Percentiles rank a stretch among this genome's conserved stretches.
Conservation (phyloP, 2,113 vertebrate species). For the Eira barbara region DNA sequence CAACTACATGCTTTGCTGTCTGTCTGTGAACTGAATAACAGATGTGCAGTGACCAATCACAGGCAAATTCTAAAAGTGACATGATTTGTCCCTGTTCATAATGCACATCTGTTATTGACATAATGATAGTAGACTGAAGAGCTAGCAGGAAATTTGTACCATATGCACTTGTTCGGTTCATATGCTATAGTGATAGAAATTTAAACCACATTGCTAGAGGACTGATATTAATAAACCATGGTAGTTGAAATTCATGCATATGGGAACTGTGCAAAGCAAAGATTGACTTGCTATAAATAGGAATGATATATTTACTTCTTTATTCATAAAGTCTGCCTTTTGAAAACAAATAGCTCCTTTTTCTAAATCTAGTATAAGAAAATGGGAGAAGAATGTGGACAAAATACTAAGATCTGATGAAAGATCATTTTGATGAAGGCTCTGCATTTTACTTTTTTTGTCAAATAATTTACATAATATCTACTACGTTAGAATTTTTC, state of each 20-base stretch:
- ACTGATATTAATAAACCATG: background rate
- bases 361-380: conserved; percentile 10
- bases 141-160: background rate
- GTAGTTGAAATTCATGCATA: background rate
- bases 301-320: background rate
- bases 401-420: background rate
- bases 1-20: background rate
- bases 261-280: background rate
- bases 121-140: background rate
- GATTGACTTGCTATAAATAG: background rate
- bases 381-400: background rate
- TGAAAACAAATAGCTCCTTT: background rate
- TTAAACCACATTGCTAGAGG: background rate
- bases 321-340: background rate
- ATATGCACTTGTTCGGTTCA: background rate
- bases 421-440: background rate
- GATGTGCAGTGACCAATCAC: background rate
- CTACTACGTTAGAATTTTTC: background rate
- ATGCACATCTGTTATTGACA: background rate
- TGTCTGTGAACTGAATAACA: background rate
- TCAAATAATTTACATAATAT: background rate
- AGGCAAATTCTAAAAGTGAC: background rate
- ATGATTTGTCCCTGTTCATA: background rate
- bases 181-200: background rate
- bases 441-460: background rate